A percentile compares a stretch with the other conserved stretches of the same genome.
These are phyloP conservation scores for Cyclina sinensis DNA, from an alignment of 1,140 invertebrate species.

Conservation along the genomic window DNA sequence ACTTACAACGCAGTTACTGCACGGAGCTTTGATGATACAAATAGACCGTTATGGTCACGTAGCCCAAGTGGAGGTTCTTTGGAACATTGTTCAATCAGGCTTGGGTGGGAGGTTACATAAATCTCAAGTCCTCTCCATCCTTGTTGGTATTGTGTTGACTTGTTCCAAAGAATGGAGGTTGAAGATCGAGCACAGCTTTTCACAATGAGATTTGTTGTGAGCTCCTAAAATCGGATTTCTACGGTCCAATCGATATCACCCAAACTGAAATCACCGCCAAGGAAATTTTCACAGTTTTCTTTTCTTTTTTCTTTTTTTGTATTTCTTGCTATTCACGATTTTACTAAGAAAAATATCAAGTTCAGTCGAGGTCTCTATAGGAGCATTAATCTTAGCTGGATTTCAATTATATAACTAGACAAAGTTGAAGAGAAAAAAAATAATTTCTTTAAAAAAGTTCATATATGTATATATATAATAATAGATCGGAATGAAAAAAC, in stretches of 20 bases:
- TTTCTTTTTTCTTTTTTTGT: no score
- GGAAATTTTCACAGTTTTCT: constrained; percentile 23
- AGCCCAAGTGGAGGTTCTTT: constrained; percentile 10
- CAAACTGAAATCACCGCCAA: constrained; percentile 57
- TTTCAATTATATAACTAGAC: no score
- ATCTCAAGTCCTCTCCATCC: not conserved
- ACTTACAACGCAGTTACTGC: not conserved
- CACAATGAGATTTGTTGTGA: not conserved
- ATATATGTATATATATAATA: no score
- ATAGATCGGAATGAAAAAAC: no score
- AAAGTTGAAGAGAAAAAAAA: no score
- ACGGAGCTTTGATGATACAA: not conserved
- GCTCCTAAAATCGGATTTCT: not conserved
- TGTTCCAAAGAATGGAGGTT: constrained; percentile 26
- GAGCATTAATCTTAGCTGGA: no score
- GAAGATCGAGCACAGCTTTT: not conserved
- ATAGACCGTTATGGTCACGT: constrained; percentile 45
- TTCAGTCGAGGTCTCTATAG: not conserved
- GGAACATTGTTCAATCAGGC: not conserved
- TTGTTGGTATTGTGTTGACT: not conserved
- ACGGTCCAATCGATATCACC: constrained; percentile 41
- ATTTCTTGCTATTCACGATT: not conserved
- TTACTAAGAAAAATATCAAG: not conserved
- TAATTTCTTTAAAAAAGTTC: no score
- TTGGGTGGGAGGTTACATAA: not conserved